Percentiles rank a stretch among this genome's conserved stretches.
phyloP scores from a whole-genome alignment of 2,888 invertebrate species.

The Stratiomys singularior region DNA sequence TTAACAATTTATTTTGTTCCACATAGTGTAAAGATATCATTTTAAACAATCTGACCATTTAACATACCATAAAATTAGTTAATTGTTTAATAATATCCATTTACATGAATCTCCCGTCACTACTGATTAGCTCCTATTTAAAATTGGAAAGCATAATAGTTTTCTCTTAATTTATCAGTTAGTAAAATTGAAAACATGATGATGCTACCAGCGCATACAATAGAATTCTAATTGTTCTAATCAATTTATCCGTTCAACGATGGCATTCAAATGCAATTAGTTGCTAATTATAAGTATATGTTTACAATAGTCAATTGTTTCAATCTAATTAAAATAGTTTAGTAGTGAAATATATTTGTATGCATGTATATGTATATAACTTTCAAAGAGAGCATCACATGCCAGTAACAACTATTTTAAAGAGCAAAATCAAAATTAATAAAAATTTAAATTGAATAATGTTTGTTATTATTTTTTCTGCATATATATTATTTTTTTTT shows the following conservation, averaged over 20 bases:
- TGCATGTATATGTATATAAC: too few relatives aligned
- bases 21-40: not conserved
- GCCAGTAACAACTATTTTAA: too few relatives aligned
- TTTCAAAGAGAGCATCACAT: too few relatives aligned
- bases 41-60: not conserved
- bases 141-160: not conserved
- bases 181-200: not conserved
- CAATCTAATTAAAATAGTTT: not conserved
- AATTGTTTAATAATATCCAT: not conserved
- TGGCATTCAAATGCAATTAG: not conserved
- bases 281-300: not conserved
- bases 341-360: not conserved
- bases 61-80: constrained; percentile 1
- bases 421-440: too few relatives aligned
- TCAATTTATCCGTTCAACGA: not conserved
- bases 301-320: not conserved
- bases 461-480: too few relatives aligned
- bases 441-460: too few relatives aligned
- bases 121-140: not conserved
- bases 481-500: too few relatives aligned
- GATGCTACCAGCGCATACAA: constrained; percentile 16
- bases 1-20: constrained; percentile 23
- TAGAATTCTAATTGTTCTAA: not conserved
- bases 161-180: not conserved
- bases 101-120: too few relatives aligned